These are phyloP conservation scores for Eupeodes corollae DNA, from an alignment of 1,140 invertebrate species.

Conservation along the genomic window DNA sequence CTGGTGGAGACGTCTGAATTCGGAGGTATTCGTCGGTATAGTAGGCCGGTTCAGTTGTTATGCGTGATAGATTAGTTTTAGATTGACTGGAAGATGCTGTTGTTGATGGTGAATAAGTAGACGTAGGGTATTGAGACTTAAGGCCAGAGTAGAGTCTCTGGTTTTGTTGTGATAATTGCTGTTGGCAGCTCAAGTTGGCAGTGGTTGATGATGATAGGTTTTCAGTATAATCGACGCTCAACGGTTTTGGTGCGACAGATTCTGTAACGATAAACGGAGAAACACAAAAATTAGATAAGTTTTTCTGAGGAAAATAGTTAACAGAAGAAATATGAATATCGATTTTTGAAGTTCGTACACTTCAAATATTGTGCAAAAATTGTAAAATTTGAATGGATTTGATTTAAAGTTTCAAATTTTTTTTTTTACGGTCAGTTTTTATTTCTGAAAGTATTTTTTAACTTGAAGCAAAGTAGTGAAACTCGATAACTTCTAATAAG, in stretches of 20 bases:
- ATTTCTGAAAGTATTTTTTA: no score
- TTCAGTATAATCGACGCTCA: constrained; percentile 13
- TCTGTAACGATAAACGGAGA: constrained; percentile 5
- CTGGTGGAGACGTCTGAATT: constrained; percentile 27
- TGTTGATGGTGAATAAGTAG: not conserved
- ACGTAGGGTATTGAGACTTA: constrained; percentile 6
- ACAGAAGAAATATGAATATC: no score
- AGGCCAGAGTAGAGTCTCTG: not conserved
- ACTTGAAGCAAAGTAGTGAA: no score
- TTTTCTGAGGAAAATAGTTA: no score
- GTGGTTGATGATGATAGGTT: constrained; percentile 34
- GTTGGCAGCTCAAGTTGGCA: constrained; percentile 36
- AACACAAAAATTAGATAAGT: no score
- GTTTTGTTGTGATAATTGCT: constrained; percentile 9
- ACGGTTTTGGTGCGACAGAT: constrained; percentile 4
- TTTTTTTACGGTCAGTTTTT: no score
- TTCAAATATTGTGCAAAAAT: no score
- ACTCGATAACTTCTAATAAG: no score
- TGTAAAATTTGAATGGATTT: no score
- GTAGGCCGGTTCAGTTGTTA: constrained; percentile 28
- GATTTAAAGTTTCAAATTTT: no score
- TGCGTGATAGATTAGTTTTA: constrained; percentile 8
- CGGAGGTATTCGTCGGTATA: constrained; percentile 29
- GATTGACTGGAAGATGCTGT: constrained; percentile 8
- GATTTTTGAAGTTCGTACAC: no score